Percentiles rank a stretch among this genome's conserved stretches.
These are phyloP conservation scores for Colius striatus DNA, from an alignment of 2,113 vertebrate species.

Conservation along the genomic window DNA sequence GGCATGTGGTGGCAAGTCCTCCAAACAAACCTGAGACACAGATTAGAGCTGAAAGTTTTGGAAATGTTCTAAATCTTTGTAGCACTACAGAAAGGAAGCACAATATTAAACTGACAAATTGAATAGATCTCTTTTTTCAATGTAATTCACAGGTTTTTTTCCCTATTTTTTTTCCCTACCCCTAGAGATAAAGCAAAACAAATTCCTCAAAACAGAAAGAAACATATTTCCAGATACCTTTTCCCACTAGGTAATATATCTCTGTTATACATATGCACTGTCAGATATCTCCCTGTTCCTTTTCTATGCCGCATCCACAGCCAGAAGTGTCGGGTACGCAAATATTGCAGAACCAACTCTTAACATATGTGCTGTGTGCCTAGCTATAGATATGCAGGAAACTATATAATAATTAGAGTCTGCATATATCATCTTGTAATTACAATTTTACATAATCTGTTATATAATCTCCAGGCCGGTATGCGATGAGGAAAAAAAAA, in stretches of 20 bases:
- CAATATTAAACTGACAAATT: slow-evolving; percentile 82
- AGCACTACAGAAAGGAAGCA: slow-evolving; percentile 67
- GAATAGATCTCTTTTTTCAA: slow-evolving; percentile 56
- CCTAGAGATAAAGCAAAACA: slow-evolving; percentile 79
- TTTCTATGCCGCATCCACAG: neutral
- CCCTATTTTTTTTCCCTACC: slow-evolving; percentile 78
- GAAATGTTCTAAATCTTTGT: slow-evolving; percentile 73
- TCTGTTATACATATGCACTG: slow-evolving; percentile 64
- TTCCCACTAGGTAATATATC: slow-evolving; percentile 70
- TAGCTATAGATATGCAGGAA: neutral
- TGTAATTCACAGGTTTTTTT: slow-evolving; percentile 78
- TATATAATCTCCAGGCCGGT: slow-evolving; percentile 52
- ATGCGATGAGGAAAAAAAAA: neutral
- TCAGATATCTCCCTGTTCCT: slow-evolving; percentile 54
- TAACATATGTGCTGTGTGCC: neutral
- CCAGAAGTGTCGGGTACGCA: slow-evolving; percentile 29
- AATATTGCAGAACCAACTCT: neutral
- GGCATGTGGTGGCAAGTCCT: slow-evolving; percentile 80
- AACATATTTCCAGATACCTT: slow-evolving; percentile 74
- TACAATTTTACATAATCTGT: slow-evolving; percentile 55
- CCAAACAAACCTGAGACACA: slow-evolving; percentile 59
- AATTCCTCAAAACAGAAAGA: slow-evolving; percentile 71
- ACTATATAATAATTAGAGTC: slow-evolving; percentile 29
- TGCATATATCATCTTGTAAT: slow-evolving; percentile 28
- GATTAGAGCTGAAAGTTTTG: slow-evolving; percentile 75